Conservation (phyloP, 1,140 invertebrate species). For the Bombus turneri region DNA sequence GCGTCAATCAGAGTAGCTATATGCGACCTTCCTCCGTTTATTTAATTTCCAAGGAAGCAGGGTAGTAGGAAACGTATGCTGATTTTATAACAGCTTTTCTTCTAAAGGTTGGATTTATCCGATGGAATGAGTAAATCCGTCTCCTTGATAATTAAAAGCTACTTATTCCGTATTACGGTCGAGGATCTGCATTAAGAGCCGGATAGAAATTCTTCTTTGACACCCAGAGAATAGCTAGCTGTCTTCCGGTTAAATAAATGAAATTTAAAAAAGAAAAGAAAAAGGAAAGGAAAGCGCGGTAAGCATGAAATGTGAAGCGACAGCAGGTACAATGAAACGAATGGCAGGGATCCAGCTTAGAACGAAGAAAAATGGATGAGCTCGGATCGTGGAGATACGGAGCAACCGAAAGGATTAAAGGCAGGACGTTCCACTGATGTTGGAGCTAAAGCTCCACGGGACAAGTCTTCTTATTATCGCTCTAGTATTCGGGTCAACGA, state of each 20-base stretch:
- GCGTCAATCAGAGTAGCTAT: not conserved
- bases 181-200: no score
- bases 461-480: constrained; percentile 31
- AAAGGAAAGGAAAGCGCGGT: not conserved
- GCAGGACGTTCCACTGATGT: not conserved
- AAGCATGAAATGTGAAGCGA: not conserved
- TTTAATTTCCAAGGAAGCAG: not conserved
- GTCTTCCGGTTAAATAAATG: not conserved
- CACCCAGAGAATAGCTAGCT: no score
- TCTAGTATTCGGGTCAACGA: constrained; percentile 44
- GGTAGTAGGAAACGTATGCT: not conserved
- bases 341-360: constrained; percentile 16
- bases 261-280: not conserved
- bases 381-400: not conserved
- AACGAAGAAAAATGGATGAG: constrained; percentile 44
- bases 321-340: not conserved
- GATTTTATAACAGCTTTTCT: not conserved
- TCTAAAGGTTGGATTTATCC: not conserved
- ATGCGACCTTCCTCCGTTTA: constrained; percentile 12
- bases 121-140: not conserved
- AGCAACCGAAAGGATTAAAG: constrained; percentile 37
- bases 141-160: not conserved
- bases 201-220: no score
- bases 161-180: not conserved
- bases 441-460: not conserved